phyloP scores from a whole-genome alignment of 2,888 invertebrate genomes.

The Eilema depressum region DNA sequence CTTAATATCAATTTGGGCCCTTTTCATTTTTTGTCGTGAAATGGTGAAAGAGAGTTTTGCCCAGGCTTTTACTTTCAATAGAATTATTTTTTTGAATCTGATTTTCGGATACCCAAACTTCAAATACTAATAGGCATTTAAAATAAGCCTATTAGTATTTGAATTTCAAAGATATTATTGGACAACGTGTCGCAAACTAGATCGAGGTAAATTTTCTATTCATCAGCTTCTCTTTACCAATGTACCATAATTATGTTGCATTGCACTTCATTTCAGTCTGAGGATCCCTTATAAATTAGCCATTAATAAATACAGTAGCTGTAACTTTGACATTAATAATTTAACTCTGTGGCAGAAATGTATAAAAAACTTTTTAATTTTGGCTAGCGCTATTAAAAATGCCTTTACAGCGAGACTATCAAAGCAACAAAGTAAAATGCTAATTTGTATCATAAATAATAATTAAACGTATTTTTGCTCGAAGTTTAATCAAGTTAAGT shows the following conservation, averaged over 20 bases:
- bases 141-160: background rate
- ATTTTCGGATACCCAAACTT: too few species aligned
- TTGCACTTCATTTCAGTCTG: background rate
- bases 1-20: background rate
- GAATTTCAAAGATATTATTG: too few species aligned
- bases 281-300: background rate
- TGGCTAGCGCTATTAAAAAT: background rate
- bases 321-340: background rate
- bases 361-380: background rate
- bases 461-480: slow-evolving; percentile 9
- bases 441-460: slow-evolving; percentile 15
- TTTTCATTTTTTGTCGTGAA: background rate
- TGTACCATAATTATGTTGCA: too few species aligned
- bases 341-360: background rate
- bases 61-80: background rate
- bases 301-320: background rate
- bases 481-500: background rate
- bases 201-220: too few species aligned
- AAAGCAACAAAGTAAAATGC: background rate
- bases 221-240: too few species aligned
- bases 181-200: too few species aligned
- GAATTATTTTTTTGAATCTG: background rate
- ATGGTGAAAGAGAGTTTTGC: background rate
- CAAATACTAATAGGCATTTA: too few species aligned
- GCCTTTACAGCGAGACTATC: background rate